Evolutionary conservation across 1,140 invertebrate genomes (phyloP), one percentile per base, ranked within the genome.

Genomic region (Mesaphorura yosii): DNA sequence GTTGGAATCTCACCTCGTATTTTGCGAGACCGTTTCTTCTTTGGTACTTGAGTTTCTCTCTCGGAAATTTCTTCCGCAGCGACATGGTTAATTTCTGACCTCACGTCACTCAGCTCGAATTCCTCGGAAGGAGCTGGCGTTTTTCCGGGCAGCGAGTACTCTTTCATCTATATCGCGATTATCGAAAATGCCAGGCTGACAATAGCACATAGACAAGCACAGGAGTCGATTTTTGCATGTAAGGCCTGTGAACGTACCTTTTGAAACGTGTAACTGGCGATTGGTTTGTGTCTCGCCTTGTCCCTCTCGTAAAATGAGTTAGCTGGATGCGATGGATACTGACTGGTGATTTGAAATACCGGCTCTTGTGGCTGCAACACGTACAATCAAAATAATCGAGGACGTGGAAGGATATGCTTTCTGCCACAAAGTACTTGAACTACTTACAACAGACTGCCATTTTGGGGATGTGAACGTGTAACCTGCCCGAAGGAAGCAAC

Each of bases 381-480:
- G n/a, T n/a, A n/a, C n/a, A n/a, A n/a, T n/a, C n/a, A n/a, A n/a
- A n/a, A n/a, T n/a, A n/a, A n/a, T n/a, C n/a, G n/a, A n/a, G n/a
- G n/a, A n/a, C n/a, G n/a, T n/a, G n/a, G n/a, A n/a, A 15, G 29
- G 48, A 38, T 34, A 48, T 27, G 34, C 17, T 50, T 23, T 22
- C 14, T 26, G 10, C 6, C n/a, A 6, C 12, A n/a, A 12, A 29
- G 25, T 50, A n/a, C 17, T 7, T 23, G 17, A n/a, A n/a, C n/a
- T n/a, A n/a, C 50, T 44, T 55, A 45, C 17, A 50, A 70, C 66
- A 2, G 77, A 73, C 19, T 69, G 68, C 63, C 72, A 73, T 57
- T 81, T 79, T 2, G 74, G 72, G 0, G 78, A 76, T 55, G 79
- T 78, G 64, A 81, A 83, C 22, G 77, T 76, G 44, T 75, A 70